Base-by-base conservation (phyloP, 2,888 invertebrate genomes). In the Penaeus monodon region DNA sequence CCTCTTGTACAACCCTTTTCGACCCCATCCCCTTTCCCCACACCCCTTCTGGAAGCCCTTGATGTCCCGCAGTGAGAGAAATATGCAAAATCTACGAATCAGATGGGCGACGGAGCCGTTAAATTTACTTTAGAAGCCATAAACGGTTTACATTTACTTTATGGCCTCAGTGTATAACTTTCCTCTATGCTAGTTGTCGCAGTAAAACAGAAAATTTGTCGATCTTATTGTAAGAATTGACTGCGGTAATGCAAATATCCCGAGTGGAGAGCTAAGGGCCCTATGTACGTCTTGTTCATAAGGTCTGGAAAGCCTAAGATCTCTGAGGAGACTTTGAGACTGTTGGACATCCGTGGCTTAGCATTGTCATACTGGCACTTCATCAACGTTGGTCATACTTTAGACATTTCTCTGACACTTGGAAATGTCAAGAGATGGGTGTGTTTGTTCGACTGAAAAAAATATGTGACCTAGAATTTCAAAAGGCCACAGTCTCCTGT, bases 111-210 rank as follows among this genome's bases (percentile, higher is more conserved):
- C 76, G 22, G n/a, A 14, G 83, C 83, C 76, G 64, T 83, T 83
- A 83, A 83, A 76, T 38, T 76, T 76, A 64, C 76, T 83, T 83
- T 83, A 83, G 64, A 76, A 49, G 83, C 83, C 65, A 76, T 83
- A 83, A 83, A 83, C 33, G 63, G 76, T 65, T 76, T 74, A 83
- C 64, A 76, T 64, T 83, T 83, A 76, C 76, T 83, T 76, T 82
- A 82, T 57, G 73, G 29, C 73, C 76, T 57, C 57, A 7, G 27
- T 17, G n/a, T 27, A 44, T 64, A 81, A 49, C 64, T 81, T 63
- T 38, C 81, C 66, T 49, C 33, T 68, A 77, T 33, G 77, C 77
- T 57, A 57, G 22, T 57, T 63, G 27, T 24, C 29, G 77, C 77
- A 77, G 57, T 77, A 49, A 57, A 57, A 27, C 49, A 29, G n/a